Evolutionary conservation across 2,888 invertebrate genomes (phyloP), one percentile per base, ranked within the genome.

Genomic region (Odontothrips loti): DNA sequence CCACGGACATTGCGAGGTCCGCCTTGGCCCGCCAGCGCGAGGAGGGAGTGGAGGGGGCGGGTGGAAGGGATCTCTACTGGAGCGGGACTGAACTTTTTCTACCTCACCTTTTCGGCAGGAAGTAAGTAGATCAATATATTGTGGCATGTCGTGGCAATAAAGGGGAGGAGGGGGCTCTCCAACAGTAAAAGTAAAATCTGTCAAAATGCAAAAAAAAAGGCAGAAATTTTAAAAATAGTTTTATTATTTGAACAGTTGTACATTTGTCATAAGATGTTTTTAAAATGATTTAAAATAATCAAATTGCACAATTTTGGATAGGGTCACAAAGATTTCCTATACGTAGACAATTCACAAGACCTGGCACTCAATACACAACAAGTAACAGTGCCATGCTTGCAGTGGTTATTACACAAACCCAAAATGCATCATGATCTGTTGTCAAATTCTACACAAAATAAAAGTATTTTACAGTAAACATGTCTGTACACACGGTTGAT

Each of bases 221-320:
- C n/a, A n/a, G n/a, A n/a, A n/a, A n/a, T 11, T 68, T 68, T 68
- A 68, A 68, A 68, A 68, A 68, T 68, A 68, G 23, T 11, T 68
- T 68, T 68, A n/a, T n/a, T n/a, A 68, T 68, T 68, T 68, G 20
- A 23, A n/a, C 23, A 23, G 11, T 11, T 68, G 68, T 68, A 68
- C 68, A 68, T n/a, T 68, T 68, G 23, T 68, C 51, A 68, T n/a
- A n/a, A 68, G 15, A 12, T 51, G 17, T 1, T 51, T 68, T 68
- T 23, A 68, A 68, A 68, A 1, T n/a, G 68, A 8, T 68, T 68
- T 68, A 68, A 68, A 63, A 68, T n/a, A 17, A 17, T 51, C 11
- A 51, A 11, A 17, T 51, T 51, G 15, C 51, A 51, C 15, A 17
- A n/a, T n/a, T n/a, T n/a, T n/a, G n/a, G n/a, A n/a, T n/a, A n/a